Evolutionary conservation across 1,140 invertebrate genomes (phyloP).

Genomic region (Neodiprion lecontei): DNA sequence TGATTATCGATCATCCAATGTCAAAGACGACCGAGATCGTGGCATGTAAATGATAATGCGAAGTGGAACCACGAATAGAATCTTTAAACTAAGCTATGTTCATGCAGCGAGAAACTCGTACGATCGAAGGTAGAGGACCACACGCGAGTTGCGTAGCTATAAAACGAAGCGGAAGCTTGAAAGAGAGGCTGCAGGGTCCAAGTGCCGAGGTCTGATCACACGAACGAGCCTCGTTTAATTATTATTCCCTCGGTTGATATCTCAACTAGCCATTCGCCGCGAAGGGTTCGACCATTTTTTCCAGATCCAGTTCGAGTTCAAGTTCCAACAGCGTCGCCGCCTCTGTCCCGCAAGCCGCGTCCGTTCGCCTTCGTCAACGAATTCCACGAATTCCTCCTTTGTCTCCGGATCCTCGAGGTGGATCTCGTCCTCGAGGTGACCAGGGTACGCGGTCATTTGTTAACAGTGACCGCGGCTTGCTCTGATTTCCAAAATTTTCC

Average conservation of each 20-base stretch:
- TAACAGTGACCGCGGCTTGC: no score
- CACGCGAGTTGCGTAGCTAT: no score
- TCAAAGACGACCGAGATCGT: no score
- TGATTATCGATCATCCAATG: no score
- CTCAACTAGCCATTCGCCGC: background rate
- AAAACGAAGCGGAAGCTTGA: no score
- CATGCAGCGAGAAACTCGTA: background rate
- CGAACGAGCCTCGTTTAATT: background rate
- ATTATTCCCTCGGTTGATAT: slow-evolving; percentile 2
- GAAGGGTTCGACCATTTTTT: slow-evolving; percentile 2
- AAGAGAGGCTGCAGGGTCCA: no score
- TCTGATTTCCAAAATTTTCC: no score
- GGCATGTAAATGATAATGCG: background rate
- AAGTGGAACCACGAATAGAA: background rate
- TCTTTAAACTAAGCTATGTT: background rate
- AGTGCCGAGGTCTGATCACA: background rate
- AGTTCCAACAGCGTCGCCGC: slow-evolving; percentile 4
- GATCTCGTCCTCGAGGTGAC: no score
- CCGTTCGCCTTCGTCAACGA: slow-evolving; percentile 32
- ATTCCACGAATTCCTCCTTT: slow-evolving; percentile 7
- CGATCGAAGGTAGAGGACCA: background rate
- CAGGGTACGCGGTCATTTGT: no score
- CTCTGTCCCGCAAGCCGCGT: slow-evolving; percentile 16
- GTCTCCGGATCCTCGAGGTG: background rate
- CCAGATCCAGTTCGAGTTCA: slow-evolving; percentile 4